Percentiles rank a stretch among this genome's conserved stretches.
Conservation (phyloP, 92 coral and sea anemone genomes). For the Desmophyllum pertusum region DNA sequence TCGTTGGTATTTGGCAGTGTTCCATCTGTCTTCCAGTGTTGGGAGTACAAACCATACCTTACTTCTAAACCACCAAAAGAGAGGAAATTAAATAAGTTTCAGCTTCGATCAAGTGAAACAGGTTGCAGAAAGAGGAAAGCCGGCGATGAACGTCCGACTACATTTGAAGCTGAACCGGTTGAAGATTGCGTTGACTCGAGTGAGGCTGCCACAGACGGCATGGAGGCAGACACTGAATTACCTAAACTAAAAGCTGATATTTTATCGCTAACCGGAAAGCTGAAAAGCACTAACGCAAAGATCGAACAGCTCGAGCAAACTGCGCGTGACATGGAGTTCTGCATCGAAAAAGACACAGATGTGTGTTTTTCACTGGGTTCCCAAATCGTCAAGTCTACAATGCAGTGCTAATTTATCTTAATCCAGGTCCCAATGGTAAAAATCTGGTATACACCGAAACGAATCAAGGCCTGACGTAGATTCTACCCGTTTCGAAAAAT, state of each 20-base stretch:
- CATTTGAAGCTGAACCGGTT: neutral
- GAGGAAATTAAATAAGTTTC: slow-evolving; percentile 40
- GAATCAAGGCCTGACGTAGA: no score
- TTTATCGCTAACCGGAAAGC: slow-evolving; percentile 14
- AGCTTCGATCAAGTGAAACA: slow-evolving; percentile 3
- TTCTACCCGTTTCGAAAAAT: no score
- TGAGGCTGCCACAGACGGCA: slow-evolving; percentile 19
- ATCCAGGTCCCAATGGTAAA: no score
- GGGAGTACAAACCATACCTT: slow-evolving; percentile 51
- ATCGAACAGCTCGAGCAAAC: slow-evolving; percentile 35
- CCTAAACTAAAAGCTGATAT: slow-evolving; percentile 27
- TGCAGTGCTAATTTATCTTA: slow-evolving; percentile 24
- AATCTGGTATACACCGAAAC: no score
- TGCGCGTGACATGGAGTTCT: slow-evolving; percentile 43
- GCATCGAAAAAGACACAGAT: slow-evolving; percentile 38
- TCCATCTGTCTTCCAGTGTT: slow-evolving; percentile 51
- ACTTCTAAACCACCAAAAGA: slow-evolving; percentile 8
- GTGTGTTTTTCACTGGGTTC: neutral
- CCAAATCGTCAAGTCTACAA: slow-evolving; percentile 18
- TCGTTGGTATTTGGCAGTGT: slow-evolving; percentile 31
- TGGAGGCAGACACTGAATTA: slow-evolving; percentile 24
- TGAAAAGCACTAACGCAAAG: slow-evolving; percentile 17
- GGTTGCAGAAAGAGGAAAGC: slow-evolving; percentile 1
- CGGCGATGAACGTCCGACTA: neutral
- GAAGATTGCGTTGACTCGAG: neutral